phyloP scores from a whole-genome alignment of 1,140 invertebrate genomes.

The Philaenus spumarius region DNA sequence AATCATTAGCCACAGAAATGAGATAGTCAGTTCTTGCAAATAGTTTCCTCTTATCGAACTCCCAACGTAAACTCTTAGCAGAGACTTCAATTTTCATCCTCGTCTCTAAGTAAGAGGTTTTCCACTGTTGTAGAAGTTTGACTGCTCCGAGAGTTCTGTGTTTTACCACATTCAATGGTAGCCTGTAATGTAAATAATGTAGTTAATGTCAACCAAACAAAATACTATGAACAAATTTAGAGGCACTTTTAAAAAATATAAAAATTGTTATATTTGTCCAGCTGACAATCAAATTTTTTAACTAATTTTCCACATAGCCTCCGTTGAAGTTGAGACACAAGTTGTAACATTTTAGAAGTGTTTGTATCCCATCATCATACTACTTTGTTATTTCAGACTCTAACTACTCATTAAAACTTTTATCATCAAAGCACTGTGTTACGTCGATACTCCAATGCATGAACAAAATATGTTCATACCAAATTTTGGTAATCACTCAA shows the following conservation, averaged over 20 bases:
- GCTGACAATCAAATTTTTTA: background rate
- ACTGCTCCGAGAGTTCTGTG: constrained; percentile 42
- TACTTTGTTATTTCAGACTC: too few species aligned
- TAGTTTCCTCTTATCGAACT: constrained; percentile 73
- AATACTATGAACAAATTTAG: background rate
- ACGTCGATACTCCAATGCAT: too few species aligned
- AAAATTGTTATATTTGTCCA: background rate
- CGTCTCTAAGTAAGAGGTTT: constrained; percentile 61
- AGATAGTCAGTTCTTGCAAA: constrained; percentile 82
- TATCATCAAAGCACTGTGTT: too few species aligned
- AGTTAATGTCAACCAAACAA: background rate
- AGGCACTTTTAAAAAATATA: background rate
- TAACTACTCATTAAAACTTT: too few species aligned
- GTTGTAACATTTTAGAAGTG: too few species aligned
- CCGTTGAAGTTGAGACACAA: too few species aligned
- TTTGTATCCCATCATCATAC: too few species aligned
- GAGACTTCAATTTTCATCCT: constrained; percentile 72
- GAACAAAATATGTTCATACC: too few species aligned
- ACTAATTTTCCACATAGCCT: too few species aligned
- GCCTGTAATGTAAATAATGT: constrained; percentile 37
- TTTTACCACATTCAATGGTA: constrained; percentile 36
- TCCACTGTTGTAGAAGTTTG: constrained; percentile 70
- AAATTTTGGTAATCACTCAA: too few species aligned
- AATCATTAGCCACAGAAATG: constrained; percentile 63
- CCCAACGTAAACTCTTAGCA: constrained; percentile 78